Conservation (phyloP, 2,113 vertebrate genomes). For the Epinephelus lanceolatus region DNA sequence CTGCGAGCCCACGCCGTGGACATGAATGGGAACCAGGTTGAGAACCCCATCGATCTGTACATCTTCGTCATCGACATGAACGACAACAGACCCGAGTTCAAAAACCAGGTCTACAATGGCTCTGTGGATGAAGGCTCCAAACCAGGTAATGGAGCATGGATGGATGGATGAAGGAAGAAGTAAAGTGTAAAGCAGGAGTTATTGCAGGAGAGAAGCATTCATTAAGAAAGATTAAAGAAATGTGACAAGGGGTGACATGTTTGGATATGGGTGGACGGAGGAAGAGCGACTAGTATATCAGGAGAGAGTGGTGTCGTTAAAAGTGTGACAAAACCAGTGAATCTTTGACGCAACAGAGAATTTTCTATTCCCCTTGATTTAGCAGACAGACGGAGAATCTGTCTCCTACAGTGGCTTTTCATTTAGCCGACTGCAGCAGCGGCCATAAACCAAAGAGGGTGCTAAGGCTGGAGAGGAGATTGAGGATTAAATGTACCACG, state of each 20-base stretch:
- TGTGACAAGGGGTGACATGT: background rate
- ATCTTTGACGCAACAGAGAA: conserved; percentile 41
- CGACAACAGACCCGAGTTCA: conserved; percentile 96
- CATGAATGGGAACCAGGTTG: conserved; percentile 98
- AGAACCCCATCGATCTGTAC: conserved; percentile 98
- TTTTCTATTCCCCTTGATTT: conserved; percentile 62
- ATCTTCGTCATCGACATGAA: conserved; percentile 99
- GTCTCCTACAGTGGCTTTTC: conserved; percentile 61
- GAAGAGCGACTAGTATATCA: conserved; percentile 12
- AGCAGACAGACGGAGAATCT: conserved; percentile 48
- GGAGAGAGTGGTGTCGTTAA: conserved; percentile 44
- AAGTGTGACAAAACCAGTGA: conserved; percentile 43
- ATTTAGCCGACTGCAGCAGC: conserved; percentile 56
- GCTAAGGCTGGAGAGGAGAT: conserved; percentile 63
- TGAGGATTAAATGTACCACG: conserved; percentile 75
- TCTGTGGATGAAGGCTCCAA: conserved; percentile 97
- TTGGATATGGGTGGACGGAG: background rate
- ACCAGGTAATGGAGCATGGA: conserved; percentile 87
- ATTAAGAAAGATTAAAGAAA: background rate
- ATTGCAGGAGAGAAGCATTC: background rate
- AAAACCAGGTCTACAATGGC: conserved; percentile 96
- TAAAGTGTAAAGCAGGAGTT: background rate
- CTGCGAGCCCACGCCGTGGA: conserved; percentile 96
- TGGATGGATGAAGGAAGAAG: background rate
- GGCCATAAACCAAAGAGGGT: conserved; percentile 66